These are phyloP conservation scores for Acropternis orthonyx DNA, from an alignment of 2,797 vertebrate species.

Conservation along the genomic window DNA sequence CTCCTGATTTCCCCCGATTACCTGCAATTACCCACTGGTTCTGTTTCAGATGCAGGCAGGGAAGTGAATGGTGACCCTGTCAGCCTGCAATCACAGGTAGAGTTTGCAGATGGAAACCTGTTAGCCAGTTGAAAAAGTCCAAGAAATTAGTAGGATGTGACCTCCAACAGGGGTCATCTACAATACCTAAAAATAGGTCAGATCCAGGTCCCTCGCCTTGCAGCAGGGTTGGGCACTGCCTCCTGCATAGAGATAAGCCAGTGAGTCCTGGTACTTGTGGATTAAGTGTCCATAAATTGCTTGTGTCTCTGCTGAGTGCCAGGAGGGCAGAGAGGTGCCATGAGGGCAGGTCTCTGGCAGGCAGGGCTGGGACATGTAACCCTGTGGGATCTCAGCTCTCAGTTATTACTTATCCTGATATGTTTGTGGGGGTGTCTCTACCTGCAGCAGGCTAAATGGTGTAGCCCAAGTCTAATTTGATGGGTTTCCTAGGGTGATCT, in stretches of 20 bases:
- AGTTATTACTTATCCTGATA: not conserved
- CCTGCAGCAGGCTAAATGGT: not conserved
- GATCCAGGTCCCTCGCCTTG: not conserved
- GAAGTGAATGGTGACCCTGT: not conserved
- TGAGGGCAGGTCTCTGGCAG: fast-evolving
- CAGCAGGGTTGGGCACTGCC: not conserved
- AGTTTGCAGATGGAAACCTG: not conserved
- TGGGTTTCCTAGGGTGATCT: not conserved
- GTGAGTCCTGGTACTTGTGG: no score
- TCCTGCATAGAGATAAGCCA: not conserved
- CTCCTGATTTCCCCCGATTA: not conserved
- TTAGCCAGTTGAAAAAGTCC: not conserved
- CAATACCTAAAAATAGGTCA: no score
- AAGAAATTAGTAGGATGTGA: not conserved
- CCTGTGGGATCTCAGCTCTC: not conserved
- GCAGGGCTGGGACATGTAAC: not conserved
- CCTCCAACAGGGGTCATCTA: not conserved
- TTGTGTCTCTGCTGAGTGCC: not conserved
- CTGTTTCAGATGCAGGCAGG: not conserved
- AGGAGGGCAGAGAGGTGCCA: not conserved
- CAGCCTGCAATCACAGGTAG: not conserved
- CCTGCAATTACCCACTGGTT: no score
- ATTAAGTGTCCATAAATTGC: not conserved
- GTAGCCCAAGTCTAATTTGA: not conserved
- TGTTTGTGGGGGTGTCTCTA: not conserved